Conservation (phyloP, 2,797 vertebrate species). For the Eulemur albifrons region DNA sequence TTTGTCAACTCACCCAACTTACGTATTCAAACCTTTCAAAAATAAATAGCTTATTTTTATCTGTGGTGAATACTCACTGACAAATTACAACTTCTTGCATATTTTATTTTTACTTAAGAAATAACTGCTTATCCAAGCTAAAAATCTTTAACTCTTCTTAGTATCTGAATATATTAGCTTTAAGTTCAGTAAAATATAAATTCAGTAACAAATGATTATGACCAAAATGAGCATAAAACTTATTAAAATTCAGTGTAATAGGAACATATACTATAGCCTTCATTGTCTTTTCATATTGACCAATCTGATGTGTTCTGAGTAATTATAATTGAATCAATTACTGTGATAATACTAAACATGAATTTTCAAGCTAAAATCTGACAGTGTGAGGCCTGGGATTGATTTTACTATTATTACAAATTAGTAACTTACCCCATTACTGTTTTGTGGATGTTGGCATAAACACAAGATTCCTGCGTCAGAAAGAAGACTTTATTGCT, state of each 20-base stretch:
- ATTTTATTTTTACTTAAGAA: slow-evolving; percentile 26
- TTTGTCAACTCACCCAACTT: background rate
- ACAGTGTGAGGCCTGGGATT: background rate
- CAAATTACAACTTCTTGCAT: background rate
- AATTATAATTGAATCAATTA: background rate
- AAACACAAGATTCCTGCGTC: background rate
- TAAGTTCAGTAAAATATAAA: background rate
- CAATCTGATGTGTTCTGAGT: background rate
- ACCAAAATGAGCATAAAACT: background rate
- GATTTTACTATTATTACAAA: background rate
- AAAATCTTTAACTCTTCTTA: background rate
- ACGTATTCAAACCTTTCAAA: background rate
- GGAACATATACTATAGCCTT: background rate
- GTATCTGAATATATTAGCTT: background rate
- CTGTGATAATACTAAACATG: background rate
- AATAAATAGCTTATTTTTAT: slow-evolving; percentile 11
- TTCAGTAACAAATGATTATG: background rate
- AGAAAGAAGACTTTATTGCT: background rate
- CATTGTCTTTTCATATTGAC: background rate
- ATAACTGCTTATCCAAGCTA: background rate
- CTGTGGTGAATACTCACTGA: background rate
- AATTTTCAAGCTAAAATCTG: background rate
- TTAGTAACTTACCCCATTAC: background rate
- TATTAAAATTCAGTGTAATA: background rate
- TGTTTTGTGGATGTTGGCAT: background rate